Evolutionary conservation across 92 coral and sea anemone genomes (phyloP).

Genomic region (Umimayanthus kanabou): DNA sequence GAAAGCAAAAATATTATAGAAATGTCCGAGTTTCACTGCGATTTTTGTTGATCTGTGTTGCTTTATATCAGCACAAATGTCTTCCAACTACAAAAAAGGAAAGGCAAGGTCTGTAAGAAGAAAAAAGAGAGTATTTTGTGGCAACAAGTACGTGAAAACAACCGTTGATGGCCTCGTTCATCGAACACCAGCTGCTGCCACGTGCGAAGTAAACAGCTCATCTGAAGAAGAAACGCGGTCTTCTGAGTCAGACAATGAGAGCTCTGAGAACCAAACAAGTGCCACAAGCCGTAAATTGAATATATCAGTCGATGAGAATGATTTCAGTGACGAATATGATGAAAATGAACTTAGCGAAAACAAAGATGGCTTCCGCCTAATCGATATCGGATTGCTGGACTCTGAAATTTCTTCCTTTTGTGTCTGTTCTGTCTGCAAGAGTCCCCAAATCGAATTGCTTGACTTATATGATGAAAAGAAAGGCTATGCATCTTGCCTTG

Average conservation of each 20-base stretch:
- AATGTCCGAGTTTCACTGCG: too few species aligned
- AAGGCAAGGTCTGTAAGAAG: conserved; percentile 33
- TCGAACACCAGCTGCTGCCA: too few species aligned
- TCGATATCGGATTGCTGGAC: conserved; percentile 3
- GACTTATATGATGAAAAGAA: conserved; percentile 4
- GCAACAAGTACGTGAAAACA: conserved; percentile 25
- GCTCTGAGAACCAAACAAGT: neutral
- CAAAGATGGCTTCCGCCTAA: conserved; percentile 26
- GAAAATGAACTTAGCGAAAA: conserved; percentile 13
- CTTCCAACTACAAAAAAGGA: neutral
- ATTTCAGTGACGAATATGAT: conserved; percentile 24
- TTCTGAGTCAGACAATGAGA: too few species aligned
- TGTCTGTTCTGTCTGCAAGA: conserved; percentile 7
- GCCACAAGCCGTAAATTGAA: conserved; percentile 16
- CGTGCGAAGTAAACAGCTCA: too few species aligned
- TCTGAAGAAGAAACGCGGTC: too few species aligned
- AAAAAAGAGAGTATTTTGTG: conserved; percentile 29
- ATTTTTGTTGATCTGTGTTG: neutral
- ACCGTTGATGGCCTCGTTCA: conserved; percentile 1
- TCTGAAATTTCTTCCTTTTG: too few species aligned
- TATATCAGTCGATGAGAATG: neutral
- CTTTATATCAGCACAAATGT: conserved; percentile 1
- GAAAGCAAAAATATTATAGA: too few species aligned
- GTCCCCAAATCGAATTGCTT: neutral
- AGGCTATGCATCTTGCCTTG: conserved; percentile 28